Evolutionary conservation across 2,888 invertebrate species (phyloP).

Genomic region (Notocelia uddmanniana): DNA sequence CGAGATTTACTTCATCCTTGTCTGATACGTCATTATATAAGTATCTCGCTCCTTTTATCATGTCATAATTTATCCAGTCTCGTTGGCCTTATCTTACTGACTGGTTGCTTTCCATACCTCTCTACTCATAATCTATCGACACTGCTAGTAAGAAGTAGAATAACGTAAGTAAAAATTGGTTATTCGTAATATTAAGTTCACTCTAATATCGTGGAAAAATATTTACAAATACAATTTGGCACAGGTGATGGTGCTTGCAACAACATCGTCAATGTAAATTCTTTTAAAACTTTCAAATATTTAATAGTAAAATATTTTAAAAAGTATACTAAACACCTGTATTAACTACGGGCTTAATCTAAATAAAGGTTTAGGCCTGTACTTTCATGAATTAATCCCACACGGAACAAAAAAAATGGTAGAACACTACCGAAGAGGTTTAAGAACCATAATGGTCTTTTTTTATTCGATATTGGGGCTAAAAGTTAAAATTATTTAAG

Average conservation of each 20-base stretch:
- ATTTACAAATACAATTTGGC: conserved; percentile 81
- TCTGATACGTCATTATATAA: too few relatives aligned
- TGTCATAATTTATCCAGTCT: too few relatives aligned
- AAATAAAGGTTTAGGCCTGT: conserved; percentile 79
- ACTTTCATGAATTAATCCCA: conserved; percentile 50
- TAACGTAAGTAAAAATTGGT: conserved; percentile 57
- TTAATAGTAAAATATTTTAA: conserved; percentile 68
- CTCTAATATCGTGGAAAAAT: conserved; percentile 70
- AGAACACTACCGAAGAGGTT: conserved; percentile 23
- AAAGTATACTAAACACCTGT: conserved; percentile 76
- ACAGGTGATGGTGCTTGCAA: conserved; percentile 76
- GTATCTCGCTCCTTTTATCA: too few relatives aligned
- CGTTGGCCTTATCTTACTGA: neutral
- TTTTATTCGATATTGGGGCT: conserved; percentile 20
- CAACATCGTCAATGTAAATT: conserved; percentile 66
- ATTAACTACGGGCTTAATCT: conserved; percentile 80
- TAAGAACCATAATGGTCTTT: conserved; percentile 16
- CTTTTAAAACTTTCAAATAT: conserved; percentile 61
- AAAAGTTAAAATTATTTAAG: conserved; percentile 26
- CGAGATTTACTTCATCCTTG: too few relatives aligned
- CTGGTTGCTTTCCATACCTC: conserved; percentile 3
- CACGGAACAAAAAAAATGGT: conserved; percentile 9
- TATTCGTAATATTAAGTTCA: conserved; percentile 58
- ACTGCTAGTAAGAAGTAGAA: conserved; percentile 44
- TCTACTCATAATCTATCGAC: conserved; percentile 28